Evolutionary conservation across 2,797 vertebrate species (phyloP).

Genomic region (Tamandua tetradactyla): DNA sequence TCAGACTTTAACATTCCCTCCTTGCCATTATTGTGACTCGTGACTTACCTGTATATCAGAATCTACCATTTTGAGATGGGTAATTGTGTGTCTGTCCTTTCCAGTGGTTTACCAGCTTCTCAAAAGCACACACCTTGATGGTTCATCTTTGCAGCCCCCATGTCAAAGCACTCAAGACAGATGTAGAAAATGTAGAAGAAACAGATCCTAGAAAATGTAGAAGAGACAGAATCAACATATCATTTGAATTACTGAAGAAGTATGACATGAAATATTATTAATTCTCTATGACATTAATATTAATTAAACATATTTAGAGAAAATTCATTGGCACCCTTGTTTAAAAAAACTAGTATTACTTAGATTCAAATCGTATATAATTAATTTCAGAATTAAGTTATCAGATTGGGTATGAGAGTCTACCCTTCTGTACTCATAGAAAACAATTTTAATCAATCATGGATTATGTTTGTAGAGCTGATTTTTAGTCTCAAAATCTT

Average conservation of each 20-base stretch:
- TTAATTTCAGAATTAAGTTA: not conserved
- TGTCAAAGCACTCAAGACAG: not conserved
- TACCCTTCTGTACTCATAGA: not conserved
- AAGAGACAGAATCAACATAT: not conserved
- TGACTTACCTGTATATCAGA: not conserved
- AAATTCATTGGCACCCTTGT: constrained; percentile 8
- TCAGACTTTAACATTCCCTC: not conserved
- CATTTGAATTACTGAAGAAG: not conserved
- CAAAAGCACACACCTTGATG: not conserved
- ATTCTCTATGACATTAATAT: not conserved
- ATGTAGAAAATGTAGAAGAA: not conserved
- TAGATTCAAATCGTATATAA: not conserved
- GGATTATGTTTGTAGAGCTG: not conserved
- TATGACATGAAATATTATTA: not conserved
- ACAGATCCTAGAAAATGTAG: not conserved
- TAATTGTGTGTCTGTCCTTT: not conserved
- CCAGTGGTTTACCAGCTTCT: not conserved
- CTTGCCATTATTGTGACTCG: not conserved
- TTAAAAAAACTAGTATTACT: not conserved
- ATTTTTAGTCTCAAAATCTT: not conserved
- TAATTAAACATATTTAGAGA: not conserved
- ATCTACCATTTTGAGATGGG: not conserved
- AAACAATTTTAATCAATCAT: not conserved
- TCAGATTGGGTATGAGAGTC: not conserved
- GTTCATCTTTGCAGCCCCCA: not conserved